These are phyloP conservation scores for Temnothorax nylanderi DNA, from an alignment of 1,140 invertebrate species.

Conservation along the genomic window DNA sequence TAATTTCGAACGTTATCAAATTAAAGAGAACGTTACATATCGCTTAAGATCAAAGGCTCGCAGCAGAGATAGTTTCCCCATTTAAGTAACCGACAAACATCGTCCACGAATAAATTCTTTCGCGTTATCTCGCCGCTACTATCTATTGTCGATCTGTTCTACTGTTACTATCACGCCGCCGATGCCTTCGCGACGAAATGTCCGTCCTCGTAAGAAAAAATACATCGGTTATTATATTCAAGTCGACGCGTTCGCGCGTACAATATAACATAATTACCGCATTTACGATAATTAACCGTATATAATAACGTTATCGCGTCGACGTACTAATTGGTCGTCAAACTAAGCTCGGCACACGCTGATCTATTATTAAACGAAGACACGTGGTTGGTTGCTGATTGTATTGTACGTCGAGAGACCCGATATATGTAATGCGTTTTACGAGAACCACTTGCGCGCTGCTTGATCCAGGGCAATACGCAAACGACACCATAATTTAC, in stretches of 20 bases:
- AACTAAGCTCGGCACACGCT: constrained; percentile 23
- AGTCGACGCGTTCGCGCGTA: background rate
- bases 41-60: constrained; percentile 10
- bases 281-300: background rate
- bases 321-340: constrained; percentile 15
- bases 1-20: background rate
- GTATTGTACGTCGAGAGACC: constrained; percentile 29
- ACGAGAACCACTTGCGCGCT: background rate
- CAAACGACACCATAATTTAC: background rate
- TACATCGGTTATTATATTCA: background rate
- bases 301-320: constrained; percentile 11
- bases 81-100: background rate
- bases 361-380: constrained; percentile 39
- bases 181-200: background rate
- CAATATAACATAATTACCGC: constrained; percentile 9
- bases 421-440: constrained; percentile 15
- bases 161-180: background rate
- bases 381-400: constrained; percentile 44
- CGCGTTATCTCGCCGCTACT: constrained; percentile 23
- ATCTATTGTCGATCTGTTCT: constrained; percentile 37
- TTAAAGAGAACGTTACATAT: constrained; percentile 15
- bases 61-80: background rate
- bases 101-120: constrained; percentile 12
- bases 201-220: constrained; percentile 40
- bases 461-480: background rate